Percentiles rank a stretch among this genome's conserved stretches.
These are phyloP conservation scores for Clunio marinus DNA, from an alignment of 2,888 invertebrate species.

Conservation along the genomic window DNA sequence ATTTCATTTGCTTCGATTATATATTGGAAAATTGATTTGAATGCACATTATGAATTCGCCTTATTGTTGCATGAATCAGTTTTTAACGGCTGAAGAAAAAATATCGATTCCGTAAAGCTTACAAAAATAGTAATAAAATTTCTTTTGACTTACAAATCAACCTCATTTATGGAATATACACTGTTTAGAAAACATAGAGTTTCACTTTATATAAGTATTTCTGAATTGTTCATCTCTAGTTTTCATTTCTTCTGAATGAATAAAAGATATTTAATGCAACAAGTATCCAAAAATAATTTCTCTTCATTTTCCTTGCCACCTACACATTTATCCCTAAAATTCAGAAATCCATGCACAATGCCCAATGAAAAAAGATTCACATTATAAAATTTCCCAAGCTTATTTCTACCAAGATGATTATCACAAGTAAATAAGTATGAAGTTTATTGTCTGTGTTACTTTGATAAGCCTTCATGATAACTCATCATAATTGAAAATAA, in stretches of 20 bases:
- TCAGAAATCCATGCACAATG: background rate
- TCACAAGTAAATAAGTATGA: background rate
- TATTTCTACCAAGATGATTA: slow-evolving; percentile 5
- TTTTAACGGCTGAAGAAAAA: too few relatives aligned
- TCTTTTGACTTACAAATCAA: background rate
- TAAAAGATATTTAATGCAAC: slow-evolving; percentile 14
- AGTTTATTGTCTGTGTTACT: slow-evolving; percentile 25
- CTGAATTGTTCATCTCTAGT: too few relatives aligned
- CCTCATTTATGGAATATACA: too few relatives aligned
- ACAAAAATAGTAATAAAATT: too few relatives aligned
- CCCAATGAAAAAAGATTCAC: background rate
- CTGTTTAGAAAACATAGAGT: too few relatives aligned
- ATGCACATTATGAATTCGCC: too few relatives aligned
- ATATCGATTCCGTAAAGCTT: too few relatives aligned
- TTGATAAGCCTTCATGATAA: slow-evolving; percentile 13
- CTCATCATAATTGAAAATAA: slow-evolving; percentile 31
- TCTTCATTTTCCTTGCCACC: background rate
- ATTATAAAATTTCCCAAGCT: slow-evolving; percentile 24
- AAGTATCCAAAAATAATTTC: slow-evolving; percentile 8
- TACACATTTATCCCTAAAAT: background rate
- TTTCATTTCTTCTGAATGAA: background rate
- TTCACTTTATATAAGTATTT: too few relatives aligned
- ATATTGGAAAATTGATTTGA: slow-evolving; percentile 25
- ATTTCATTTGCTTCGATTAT: background rate
- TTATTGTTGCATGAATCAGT: too few relatives aligned